Conservation (phyloP, 2,797 vertebrate species). For the Amazona ochrocephala region DNA sequence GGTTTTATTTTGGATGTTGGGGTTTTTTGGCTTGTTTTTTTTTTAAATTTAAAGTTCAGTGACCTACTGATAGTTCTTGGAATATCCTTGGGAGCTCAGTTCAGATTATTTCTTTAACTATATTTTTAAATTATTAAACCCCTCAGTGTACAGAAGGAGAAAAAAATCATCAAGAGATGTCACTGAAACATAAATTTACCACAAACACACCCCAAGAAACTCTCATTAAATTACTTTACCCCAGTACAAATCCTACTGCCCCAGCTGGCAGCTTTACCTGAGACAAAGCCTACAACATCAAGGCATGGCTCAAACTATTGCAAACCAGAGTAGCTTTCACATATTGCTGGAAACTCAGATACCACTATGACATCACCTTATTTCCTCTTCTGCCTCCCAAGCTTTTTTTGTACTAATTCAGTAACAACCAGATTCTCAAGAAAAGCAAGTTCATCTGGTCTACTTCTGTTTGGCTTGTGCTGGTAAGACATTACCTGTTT, state of each 20-base stretch:
- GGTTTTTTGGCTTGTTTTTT: neutral
- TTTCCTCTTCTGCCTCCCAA: neutral
- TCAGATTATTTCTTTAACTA: neutral
- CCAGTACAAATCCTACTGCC: slow-evolving; percentile 9
- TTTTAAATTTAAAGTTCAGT: neutral
- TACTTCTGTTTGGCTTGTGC: slow-evolving; percentile 73
- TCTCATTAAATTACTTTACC: slow-evolving; percentile 5
- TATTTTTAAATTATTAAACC: neutral
- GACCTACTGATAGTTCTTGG: neutral
- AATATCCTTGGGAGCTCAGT: neutral
- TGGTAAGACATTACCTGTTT: slow-evolving; percentile 64
- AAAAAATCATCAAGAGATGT: slow-evolving; percentile 5
- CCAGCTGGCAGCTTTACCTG: slow-evolving; percentile 27
- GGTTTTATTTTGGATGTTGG: neutral
- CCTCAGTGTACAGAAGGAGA: neutral
- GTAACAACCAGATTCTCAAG: slow-evolving; percentile 41
- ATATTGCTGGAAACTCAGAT: neutral
- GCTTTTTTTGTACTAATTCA: neutral
- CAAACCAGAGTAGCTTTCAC: slow-evolving; percentile 16
- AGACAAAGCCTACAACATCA: slow-evolving; percentile 28
- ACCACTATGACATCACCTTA: neutral
- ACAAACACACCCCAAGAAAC: slow-evolving; percentile 26
- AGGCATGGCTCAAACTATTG: neutral
- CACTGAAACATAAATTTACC: slow-evolving; percentile 19
- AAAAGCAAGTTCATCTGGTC: slow-evolving; percentile 56